Evolutionary conservation across 1,140 invertebrate genomes (phyloP), one percentile per base, ranked within the genome.

Genomic region (Mya arenaria): DNA sequence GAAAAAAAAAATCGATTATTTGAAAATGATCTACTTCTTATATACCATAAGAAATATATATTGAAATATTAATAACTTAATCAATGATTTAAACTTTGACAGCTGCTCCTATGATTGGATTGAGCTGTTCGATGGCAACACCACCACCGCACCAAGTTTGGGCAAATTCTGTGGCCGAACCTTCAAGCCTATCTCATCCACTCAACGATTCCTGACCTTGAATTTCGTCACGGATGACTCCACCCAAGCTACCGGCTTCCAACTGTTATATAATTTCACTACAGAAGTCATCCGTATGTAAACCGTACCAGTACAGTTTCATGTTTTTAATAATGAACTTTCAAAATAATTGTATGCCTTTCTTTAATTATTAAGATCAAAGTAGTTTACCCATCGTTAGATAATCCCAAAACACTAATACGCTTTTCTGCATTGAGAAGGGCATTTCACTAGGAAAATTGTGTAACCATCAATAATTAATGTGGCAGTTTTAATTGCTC

Each of bases 191-290:
- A 75, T 75, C 13, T 44, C 72, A 17, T 75, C 72, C 0, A 75
- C 56, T 5, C 56, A 63, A 28, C 55, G 56, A 32, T 75, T 75
- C 39, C 58, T 75, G 1, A 75, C 72, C 0, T 30, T 75, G 15
- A 36, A 75, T 28, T 63, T 75, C 17, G 34, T 63, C 19, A 75
- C 72, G 1, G 72, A 75, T 28, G 72, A 75, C 23, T 23, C 17
- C 37, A 39, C 34, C 10, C 56, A 63, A 39, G n/a, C 25, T 0
- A 17, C 34, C 10, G 72, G 72, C 4, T 75, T 75, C 58, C 32
- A 75, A 36, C 23, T 75, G 3, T 75, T 75, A 19, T 75, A 75
- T 34, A 75, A 75, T 36, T 75, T 75, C 39, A 75, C 72, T 3
- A 44, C 56, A 0, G 30, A 75, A 63, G 58, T 48, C n/a, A 58